A percentile compares a stretch with the other conserved stretches of the same genome.
phyloP scores from a whole-genome alignment of 2,113 vertebrate species.

The Pelecanoides urinatrix region DNA sequence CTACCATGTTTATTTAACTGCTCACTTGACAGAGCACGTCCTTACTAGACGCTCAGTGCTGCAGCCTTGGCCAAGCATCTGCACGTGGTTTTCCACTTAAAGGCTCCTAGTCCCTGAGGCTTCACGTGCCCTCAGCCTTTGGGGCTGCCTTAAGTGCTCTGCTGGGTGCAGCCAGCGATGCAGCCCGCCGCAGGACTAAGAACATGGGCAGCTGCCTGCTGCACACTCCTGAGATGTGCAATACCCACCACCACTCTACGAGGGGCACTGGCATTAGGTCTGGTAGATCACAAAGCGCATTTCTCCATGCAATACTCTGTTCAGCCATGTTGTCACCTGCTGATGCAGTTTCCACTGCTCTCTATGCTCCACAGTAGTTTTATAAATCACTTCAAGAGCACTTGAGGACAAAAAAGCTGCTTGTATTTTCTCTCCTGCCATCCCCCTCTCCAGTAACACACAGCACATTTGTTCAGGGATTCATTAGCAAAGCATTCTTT shows the following conservation, averaged over 20 bases:
- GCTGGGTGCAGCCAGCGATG: fast-evolving
- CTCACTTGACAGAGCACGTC: background rate
- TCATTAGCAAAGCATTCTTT: slow-evolving; percentile 60
- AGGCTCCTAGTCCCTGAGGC: fast-evolving
- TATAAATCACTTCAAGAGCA: slow-evolving; percentile 55
- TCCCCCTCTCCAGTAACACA: background rate
- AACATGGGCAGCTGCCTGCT: background rate
- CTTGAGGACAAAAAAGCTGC: slow-evolving; percentile 68
- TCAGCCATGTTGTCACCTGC: slow-evolving; percentile 12
- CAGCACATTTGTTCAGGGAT: slow-evolving; percentile 54
- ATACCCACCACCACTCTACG: fast-evolving
- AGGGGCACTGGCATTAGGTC: background rate
- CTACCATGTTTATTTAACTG: background rate
- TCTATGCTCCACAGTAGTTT: background rate
- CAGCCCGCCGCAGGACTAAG: fast-evolving
- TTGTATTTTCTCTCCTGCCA: slow-evolving; percentile 2
- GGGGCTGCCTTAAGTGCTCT: background rate
- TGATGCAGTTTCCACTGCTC: background rate
- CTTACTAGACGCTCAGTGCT: no score
- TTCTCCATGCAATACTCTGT: background rate
- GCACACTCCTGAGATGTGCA: background rate
- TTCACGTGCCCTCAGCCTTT: background rate
- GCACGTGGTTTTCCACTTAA: fast-evolving
- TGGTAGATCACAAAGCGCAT: background rate
- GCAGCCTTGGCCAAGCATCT: background rate